Percentiles rank a stretch among this genome's conserved stretches.
phyloP scores from a whole-genome alignment of 2,113 vertebrate species.

The Anguilla japonica region DNA sequence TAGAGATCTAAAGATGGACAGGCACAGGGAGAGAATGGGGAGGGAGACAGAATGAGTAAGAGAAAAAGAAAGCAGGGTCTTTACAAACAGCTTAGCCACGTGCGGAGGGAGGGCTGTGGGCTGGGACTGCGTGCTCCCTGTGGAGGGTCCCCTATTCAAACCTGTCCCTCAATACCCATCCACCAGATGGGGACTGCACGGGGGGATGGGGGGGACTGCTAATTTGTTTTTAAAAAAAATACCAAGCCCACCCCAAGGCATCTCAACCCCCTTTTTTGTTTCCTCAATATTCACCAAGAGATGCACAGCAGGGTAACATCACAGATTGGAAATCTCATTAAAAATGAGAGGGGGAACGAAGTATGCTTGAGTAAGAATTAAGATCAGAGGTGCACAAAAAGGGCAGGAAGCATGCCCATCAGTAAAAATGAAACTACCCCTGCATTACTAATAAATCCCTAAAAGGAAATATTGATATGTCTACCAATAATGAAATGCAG shows the following conservation, averaged over 20 bases:
- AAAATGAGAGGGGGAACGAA: neutral
- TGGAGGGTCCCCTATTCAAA: slow-evolving; percentile 56
- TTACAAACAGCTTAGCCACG: slow-evolving; percentile 55
- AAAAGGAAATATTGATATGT: neutral
- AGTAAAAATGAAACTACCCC: neutral
- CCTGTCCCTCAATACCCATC: slow-evolving; percentile 14
- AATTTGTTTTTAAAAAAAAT: slow-evolving; percentile 25
- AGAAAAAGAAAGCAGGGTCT: neutral
- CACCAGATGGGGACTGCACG: slow-evolving; percentile 69
- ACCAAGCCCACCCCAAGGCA: neutral
- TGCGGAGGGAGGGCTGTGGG: slow-evolving; percentile 55
- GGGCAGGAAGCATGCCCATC: neutral
- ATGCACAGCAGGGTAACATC: neutral
- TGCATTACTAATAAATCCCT: neutral
- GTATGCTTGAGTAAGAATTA: neutral
- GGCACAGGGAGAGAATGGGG: neutral
- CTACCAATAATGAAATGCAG: neutral
- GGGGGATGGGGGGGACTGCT: slow-evolving; percentile 46
- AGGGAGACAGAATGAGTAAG: slow-evolving; percentile 5
- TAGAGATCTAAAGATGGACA: slow-evolving; percentile 40
- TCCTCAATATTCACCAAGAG: neutral
- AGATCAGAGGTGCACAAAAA: neutral
- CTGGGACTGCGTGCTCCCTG: slow-evolving; percentile 29
- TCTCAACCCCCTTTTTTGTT: slow-evolving; percentile 6
- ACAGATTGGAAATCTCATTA: slow-evolving; percentile 24